Percentiles rank a stretch among this genome's conserved stretches.
Conservation (phyloP, 2,888 invertebrate genomes). For the Thumatha senex region DNA sequence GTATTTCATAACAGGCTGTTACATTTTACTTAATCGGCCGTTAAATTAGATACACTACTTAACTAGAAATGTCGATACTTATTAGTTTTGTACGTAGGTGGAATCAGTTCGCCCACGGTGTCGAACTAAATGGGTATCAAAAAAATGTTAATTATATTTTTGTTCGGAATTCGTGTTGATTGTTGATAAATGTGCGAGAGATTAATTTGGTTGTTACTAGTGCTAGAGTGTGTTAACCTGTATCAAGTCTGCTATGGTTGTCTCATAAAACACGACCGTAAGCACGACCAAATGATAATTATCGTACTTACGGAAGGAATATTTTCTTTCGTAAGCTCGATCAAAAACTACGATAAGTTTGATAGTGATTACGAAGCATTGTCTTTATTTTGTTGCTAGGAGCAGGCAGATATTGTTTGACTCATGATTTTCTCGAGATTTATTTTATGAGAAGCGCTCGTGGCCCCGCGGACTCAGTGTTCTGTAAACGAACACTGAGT, state of each 20-base stretch:
- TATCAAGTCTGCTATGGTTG: constrained; percentile 1
- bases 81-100: constrained; percentile 33
- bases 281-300: too few species aligned
- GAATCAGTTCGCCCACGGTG: constrained; percentile 31
- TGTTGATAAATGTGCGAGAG: constrained; percentile 11
- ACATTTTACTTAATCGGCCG: constrained; percentile 35
- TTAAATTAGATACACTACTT: constrained; percentile 38
- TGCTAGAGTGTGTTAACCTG: constrained; percentile 5
- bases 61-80: constrained; percentile 30
- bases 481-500: too few species aligned
- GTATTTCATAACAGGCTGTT: constrained; percentile 25
- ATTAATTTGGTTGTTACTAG: constrained; percentile 5
- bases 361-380: too few species aligned
- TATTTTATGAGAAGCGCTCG: too few species aligned
- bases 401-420: too few species aligned
- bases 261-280: too few species aligned
- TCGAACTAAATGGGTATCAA: constrained; percentile 19
- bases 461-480: too few species aligned
- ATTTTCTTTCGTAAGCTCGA: too few species aligned
- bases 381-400: too few species aligned
- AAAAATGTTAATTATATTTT: constrained; percentile 33
- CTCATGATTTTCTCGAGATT: too few species aligned
- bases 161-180: constrained; percentile 14
- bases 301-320: too few species aligned
- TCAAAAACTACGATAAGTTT: too few species aligned